Conservation (phyloP, 2,797 vertebrate species). For the Ptychadena robeensis region DNA sequence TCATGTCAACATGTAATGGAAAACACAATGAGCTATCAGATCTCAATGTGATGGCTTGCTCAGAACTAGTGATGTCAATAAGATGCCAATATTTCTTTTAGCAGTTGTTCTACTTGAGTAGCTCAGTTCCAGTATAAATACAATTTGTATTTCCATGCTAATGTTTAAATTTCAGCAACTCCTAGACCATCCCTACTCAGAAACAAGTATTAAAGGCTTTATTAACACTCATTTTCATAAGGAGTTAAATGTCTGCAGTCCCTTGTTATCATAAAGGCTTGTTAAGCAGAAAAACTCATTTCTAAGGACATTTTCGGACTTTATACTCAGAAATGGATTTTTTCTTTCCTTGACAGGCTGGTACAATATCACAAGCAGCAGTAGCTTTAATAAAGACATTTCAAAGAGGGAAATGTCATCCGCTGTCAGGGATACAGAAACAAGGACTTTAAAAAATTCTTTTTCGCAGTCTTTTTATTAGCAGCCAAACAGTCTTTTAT, state of each 20-base stretch:
- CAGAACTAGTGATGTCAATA: too few species aligned
- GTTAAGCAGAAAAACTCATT: background rate
- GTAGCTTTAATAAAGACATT: constrained; percentile 39
- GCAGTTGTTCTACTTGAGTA: too few species aligned
- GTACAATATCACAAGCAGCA: constrained; percentile 15
- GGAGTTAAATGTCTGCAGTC: background rate
- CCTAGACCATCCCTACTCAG: too few species aligned
- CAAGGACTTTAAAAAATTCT: constrained; percentile 5
- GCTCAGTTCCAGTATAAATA: too few species aligned
- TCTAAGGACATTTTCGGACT: background rate
- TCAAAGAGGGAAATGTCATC: constrained; percentile 49
- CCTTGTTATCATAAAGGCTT: background rate
- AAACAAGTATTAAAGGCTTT: too few species aligned
- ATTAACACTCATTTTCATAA: too few species aligned
- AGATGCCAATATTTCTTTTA: too few species aligned
- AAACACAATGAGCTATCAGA: too few species aligned
- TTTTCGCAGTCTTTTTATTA: constrained; percentile 31
- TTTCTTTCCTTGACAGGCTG: background rate
- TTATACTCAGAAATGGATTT: background rate
- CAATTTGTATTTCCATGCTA: too few species aligned
- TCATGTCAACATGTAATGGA: too few species aligned
- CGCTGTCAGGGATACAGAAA: constrained; percentile 12
- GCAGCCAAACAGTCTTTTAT: constrained; percentile 37
- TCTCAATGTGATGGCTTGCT: too few species aligned
- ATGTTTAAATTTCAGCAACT: too few species aligned